A percentile compares a stretch with the other conserved stretches of the same genome.
These are phyloP conservation scores for Torymus aiolomorphi DNA, from an alignment of 2,888 invertebrate genomes.

Conservation along the genomic window DNA sequence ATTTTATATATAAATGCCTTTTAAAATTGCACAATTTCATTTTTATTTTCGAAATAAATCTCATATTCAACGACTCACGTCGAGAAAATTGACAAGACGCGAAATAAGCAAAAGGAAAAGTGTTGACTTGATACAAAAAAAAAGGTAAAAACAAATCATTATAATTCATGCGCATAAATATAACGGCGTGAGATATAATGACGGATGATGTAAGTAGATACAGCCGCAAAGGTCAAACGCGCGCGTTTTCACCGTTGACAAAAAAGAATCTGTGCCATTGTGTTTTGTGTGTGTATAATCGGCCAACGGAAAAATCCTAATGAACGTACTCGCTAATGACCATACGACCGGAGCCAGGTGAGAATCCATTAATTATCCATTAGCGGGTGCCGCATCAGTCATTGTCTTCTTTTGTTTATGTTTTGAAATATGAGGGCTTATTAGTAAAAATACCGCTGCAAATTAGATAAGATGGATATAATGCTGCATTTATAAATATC, in stretches of 20 bases:
- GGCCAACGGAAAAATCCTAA: conserved; percentile 19
- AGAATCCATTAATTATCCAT: conserved; percentile 37
- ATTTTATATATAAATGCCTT: background rate
- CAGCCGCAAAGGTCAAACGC: background rate
- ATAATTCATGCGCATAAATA: no score
- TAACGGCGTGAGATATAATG: conserved; percentile 16
- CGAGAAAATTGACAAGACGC: no score
- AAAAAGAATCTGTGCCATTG: conserved; percentile 12
- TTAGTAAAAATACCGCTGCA: background rate
- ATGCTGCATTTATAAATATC: no score
- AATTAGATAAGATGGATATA: no score
- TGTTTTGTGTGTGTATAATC: conserved; percentile 4
- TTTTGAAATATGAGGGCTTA: conserved; percentile 1
- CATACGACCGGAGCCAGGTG: background rate
- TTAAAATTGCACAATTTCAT: conserved; percentile 17
- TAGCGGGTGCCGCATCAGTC: conserved; percentile 11
- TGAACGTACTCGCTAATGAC: conserved; percentile 11
- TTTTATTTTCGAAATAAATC: conserved; percentile 6
- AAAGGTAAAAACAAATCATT: no score
- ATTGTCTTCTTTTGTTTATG: conserved; percentile 26
- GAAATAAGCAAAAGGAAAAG: background rate
- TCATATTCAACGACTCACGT: background rate
- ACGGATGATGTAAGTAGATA: conserved; percentile 1
- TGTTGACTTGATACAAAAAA: no score
- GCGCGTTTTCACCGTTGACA: background rate